A percentile compares a stretch with the other conserved stretches of the same genome.
These are phyloP conservation scores for Gymnocheta viridis DNA, from an alignment of 2,888 invertebrate genomes.

Conservation along the genomic window DNA sequence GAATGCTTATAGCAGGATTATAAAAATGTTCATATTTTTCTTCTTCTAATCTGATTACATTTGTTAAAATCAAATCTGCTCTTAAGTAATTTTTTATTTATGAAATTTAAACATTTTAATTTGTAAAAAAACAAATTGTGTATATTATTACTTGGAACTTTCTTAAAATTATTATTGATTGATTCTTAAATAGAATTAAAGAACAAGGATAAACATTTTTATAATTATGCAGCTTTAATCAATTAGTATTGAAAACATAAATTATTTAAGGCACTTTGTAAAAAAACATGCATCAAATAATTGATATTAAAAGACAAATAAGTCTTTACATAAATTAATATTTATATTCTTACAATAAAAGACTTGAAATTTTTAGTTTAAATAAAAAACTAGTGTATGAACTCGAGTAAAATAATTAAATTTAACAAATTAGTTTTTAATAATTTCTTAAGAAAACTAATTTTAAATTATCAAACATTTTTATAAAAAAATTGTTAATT, in stretches of 20 bases:
- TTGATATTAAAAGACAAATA: too few relatives aligned
- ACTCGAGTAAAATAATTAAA: too few relatives aligned
- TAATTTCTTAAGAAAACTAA: too few relatives aligned
- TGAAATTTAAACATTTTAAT: not conserved
- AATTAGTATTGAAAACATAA: not conserved
- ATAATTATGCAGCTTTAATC: not conserved
- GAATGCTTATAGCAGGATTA: slow-evolving; percentile 18
- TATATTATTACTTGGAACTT: not conserved
- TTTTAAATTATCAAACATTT: too few relatives aligned
- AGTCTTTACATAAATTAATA: too few relatives aligned
- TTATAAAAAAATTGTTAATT: too few relatives aligned
- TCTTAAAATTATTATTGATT: not conserved
- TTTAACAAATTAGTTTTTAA: too few relatives aligned
- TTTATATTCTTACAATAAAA: too few relatives aligned
- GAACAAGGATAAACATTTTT: not conserved
- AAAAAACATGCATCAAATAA: too few relatives aligned
- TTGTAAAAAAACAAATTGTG: not conserved
- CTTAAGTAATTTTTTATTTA: not conserved
- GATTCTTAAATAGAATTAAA: not conserved
- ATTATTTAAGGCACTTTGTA: not conserved
- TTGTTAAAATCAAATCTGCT: not conserved
- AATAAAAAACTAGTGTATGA: too few relatives aligned
- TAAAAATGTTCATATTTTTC: not conserved
- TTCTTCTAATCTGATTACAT: slow-evolving; percentile 2
- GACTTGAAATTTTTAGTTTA: too few relatives aligned